Evolutionary conservation across 2,888 invertebrate genomes (phyloP).

Genomic region (Hypselothyrea guttata): DNA sequence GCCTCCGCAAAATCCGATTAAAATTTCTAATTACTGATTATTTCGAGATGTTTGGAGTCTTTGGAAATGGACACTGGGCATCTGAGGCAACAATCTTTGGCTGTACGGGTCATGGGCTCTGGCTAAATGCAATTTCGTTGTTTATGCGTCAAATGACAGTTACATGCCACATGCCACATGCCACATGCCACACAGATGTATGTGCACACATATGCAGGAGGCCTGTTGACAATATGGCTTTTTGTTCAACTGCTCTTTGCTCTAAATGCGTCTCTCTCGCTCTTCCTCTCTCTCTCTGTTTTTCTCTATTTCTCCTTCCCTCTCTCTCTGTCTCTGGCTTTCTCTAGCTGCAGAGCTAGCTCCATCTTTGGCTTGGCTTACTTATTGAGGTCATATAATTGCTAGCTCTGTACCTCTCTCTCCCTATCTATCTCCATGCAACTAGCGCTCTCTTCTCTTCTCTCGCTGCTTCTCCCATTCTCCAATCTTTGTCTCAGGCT

Average conservation of each 20-base stretch:
- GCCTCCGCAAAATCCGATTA: slow-evolving; percentile 10
- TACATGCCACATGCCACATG: slow-evolving; percentile 22
- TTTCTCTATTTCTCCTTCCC: background rate
- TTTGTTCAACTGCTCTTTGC: background rate
- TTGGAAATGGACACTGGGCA: background rate
- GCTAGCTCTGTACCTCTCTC: no score
- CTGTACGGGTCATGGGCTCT: background rate
- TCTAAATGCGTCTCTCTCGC: background rate
- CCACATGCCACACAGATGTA: background rate
- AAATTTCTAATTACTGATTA: slow-evolving; percentile 31
- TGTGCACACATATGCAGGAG: background rate
- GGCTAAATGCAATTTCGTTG: slow-evolving; percentile 50
- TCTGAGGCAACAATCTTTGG: background rate
- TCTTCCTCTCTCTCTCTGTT: background rate
- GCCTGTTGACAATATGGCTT: background rate
- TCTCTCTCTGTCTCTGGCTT: slow-evolving; percentile 1
- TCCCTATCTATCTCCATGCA: no score
- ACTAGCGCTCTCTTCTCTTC: no score
- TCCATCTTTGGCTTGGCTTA: no score
- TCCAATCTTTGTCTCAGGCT: no score
- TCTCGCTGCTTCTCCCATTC: no score
- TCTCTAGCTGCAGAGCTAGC: no score
- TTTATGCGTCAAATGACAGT: slow-evolving; percentile 37
- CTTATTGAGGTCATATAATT: no score
- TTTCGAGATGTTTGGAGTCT: background rate